Conservation (phyloP, 2,888 invertebrate genomes). For the Pseudococcus viburni region DNA sequence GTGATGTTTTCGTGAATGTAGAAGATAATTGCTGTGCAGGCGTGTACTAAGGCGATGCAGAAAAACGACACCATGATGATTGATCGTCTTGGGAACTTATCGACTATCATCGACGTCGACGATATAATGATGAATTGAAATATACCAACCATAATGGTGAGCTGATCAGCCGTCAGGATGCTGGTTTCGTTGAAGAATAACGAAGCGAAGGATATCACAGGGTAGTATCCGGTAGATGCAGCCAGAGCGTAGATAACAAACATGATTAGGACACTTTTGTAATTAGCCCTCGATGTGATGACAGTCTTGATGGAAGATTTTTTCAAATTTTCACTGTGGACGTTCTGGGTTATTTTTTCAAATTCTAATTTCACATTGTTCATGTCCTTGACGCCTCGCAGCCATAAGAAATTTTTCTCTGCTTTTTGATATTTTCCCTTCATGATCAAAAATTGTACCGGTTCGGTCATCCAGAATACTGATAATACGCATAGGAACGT, state of each 20-base stretch:
- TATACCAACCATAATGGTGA: constrained; percentile 13
- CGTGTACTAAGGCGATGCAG: neutral
- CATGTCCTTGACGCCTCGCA: neutral
- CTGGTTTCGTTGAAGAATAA: constrained; percentile 8
- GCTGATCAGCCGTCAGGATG: constrained; percentile 32
- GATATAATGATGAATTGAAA: constrained; percentile 26
- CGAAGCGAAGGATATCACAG: constrained; percentile 31
- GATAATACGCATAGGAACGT: constrained; percentile 11
- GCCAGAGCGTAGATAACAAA: constrained; percentile 12
- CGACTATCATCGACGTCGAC: neutral
- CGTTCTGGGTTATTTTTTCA: constrained; percentile 32
- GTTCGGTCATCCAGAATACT: constrained; percentile 43
- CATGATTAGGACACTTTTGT: constrained; percentile 36
- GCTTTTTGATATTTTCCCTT: constrained; percentile 46
- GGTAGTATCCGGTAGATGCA: constrained; percentile 47
- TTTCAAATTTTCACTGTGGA: neutral
- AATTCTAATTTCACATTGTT: neutral
- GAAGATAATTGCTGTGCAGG: neutral
- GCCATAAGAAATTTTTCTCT: constrained; percentile 30
- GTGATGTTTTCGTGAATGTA: constrained; percentile 6
- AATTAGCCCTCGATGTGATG: constrained; percentile 9
- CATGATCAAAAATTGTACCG: constrained; percentile 40
- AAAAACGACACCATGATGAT: constrained; percentile 64
- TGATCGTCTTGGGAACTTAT: neutral
- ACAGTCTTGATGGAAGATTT: constrained; percentile 41